Conservation (phyloP, 2,797 vertebrate genomes). For the Chaetophractus vellerosus region DNA sequence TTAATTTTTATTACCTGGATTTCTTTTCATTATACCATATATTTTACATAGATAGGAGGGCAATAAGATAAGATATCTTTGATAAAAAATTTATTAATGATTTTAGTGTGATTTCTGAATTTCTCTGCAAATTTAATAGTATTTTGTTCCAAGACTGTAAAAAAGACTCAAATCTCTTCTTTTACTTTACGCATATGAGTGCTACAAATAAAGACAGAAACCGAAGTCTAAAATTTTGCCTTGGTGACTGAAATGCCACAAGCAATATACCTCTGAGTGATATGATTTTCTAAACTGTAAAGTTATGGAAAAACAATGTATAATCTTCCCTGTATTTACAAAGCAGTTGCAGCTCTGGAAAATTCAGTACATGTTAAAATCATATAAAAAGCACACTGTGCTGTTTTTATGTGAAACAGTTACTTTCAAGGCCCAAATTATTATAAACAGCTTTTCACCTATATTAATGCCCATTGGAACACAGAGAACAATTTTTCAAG, state of each 20-base stretch:
- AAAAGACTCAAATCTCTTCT: neutral
- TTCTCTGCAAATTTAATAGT: constrained; percentile 21
- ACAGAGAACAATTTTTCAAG: neutral
- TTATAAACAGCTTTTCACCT: constrained; percentile 1
- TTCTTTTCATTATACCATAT: neutral
- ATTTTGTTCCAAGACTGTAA: neutral
- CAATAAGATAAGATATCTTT: constrained; percentile 30
- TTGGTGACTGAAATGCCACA: neutral
- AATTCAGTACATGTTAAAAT: neutral
- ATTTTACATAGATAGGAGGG: neutral
- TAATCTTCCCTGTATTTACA: neutral
- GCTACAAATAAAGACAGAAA: neutral
- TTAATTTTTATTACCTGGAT: neutral
- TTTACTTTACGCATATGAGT: neutral
- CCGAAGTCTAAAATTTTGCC: constrained; percentile 4
- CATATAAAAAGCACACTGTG: neutral
- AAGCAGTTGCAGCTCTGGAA: constrained; percentile 9
- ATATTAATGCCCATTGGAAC: neutral
- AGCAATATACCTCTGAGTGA: neutral
- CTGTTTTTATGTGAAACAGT: neutral
- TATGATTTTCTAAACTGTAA: neutral
- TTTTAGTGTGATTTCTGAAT: neutral
- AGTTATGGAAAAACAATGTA: neutral
- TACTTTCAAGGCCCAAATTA: neutral
- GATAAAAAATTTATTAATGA: neutral